Evolutionary conservation across 2,113 vertebrate genomes (phyloP).

Genomic region (Rattus rattus): DNA sequence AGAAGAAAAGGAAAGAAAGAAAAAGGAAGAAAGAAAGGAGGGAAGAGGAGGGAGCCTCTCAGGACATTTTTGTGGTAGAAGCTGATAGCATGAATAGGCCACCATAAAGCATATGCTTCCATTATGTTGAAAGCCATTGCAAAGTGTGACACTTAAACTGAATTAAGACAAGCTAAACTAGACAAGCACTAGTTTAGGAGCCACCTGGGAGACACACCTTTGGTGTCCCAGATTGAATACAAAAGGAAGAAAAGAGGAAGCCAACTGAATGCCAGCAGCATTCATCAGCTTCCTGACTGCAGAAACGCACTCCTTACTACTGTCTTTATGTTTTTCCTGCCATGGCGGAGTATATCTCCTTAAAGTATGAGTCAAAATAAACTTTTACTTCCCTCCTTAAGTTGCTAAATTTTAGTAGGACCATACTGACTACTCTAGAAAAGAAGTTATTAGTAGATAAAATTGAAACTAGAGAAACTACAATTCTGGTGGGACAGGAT

Average conservation of each 20-base stretch:
- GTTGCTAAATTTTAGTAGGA: not conserved
- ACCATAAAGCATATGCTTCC: not conserved
- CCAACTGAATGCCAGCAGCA: not conserved
- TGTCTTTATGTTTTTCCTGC: not conserved
- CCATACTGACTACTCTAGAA: not conserved
- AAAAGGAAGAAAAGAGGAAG: not conserved
- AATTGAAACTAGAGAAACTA: not conserved
- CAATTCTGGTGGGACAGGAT: not conserved
- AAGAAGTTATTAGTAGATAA: not conserved
- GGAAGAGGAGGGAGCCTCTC: not conserved
- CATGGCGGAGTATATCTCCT: not conserved
- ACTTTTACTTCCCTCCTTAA: not conserved
- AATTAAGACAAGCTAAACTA: too few species aligned
- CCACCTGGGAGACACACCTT: not conserved
- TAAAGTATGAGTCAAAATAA: not conserved
- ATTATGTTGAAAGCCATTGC: not conserved
- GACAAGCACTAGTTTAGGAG: too few species aligned
- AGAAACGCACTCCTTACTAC: not conserved
- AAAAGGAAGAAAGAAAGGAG: not conserved
- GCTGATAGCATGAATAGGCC: not conserved
- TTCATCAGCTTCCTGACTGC: not conserved
- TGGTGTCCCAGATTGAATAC: not conserved
- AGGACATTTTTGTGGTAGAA: not conserved
- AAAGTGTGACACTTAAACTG: not conserved
- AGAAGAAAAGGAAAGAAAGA: not conserved